A percentile compares a stretch with the other conserved stretches of the same genome.
Evolutionary conservation across 1,140 invertebrate species (phyloP).

Genomic region (Tetramorium alpestre): DNA sequence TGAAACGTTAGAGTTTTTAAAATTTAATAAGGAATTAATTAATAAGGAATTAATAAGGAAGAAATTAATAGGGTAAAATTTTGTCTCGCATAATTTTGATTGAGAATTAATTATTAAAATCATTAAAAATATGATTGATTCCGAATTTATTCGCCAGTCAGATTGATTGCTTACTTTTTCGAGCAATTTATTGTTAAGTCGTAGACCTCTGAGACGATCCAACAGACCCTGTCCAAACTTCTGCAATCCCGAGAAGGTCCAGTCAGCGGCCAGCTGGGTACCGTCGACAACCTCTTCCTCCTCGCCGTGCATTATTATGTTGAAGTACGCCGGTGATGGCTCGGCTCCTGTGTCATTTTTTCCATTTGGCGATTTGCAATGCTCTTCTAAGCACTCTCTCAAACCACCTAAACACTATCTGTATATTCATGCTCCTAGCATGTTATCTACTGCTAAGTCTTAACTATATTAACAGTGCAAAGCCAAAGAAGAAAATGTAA

Average conservation of each 20-base stretch:
- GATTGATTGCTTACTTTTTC: slow-evolving; percentile 90
- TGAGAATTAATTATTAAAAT: neutral
- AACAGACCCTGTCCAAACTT: slow-evolving; percentile 97
- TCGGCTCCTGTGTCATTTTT: slow-evolving; percentile 91
- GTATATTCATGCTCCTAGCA: slow-evolving; percentile 70
- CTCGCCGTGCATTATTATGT: slow-evolving; percentile 95
- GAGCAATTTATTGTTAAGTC: slow-evolving; percentile 93
- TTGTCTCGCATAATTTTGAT: slow-evolving; percentile 8
- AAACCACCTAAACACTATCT: slow-evolving; percentile 76
- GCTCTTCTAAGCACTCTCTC: slow-evolving; percentile 74
- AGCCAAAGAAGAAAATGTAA: slow-evolving; percentile 27
- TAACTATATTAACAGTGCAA: slow-evolving; percentile 45
- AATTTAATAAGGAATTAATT: slow-evolving; percentile 12
- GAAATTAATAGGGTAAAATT: neutral
- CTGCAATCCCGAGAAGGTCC: slow-evolving; percentile 96
- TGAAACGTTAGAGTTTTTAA: neutral
- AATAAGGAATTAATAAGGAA: too few relatives aligned
- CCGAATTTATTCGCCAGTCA: neutral
- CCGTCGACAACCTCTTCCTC: slow-evolving; percentile 94
- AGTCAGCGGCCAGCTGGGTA: slow-evolving; percentile 96
- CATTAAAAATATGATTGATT: neutral
- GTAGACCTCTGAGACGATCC: slow-evolving; percentile 94
- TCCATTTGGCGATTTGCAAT: slow-evolving; percentile 76
- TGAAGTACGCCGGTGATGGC: slow-evolving; percentile 97
- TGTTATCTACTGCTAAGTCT: slow-evolving; percentile 59